Conservation (phyloP, 2,888 invertebrate genomes). For the Ommatoiulus sabulosus region DNA sequence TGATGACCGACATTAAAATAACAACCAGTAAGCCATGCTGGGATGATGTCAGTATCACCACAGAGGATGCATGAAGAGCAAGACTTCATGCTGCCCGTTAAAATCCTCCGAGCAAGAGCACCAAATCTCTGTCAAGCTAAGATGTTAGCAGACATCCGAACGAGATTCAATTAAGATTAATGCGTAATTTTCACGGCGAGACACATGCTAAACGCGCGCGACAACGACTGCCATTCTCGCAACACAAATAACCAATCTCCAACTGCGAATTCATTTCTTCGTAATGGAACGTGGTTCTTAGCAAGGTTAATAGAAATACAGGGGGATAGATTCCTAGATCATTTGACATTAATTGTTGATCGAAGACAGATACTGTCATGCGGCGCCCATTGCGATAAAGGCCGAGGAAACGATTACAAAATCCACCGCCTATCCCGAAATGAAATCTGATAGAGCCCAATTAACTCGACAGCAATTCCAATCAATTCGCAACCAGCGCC, state of each 20-base stretch:
- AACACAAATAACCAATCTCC: conserved; percentile 18
- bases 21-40: no score
- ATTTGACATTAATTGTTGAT: conserved; percentile 34
- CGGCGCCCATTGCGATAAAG: conserved; percentile 34
- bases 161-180: conserved; percentile 34
- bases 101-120: neutral
- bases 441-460: conserved; percentile 27
- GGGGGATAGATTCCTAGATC: conserved; percentile 24
- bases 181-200: conserved; percentile 34
- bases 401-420: conserved; percentile 5
- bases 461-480: conserved; percentile 27
- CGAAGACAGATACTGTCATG: conserved; percentile 34
- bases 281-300: conserved; percentile 8
- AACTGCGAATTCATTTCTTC: conserved; percentile 34
- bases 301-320: conserved; percentile 26
- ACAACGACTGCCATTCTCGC: neutral
- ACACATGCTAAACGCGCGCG: neutral
- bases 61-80: neutral
- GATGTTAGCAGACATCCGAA: conserved; percentile 5
- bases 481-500: neutral
- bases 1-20: no score
- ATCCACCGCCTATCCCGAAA: conserved; percentile 17
- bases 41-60: neutral
- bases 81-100: neutral
- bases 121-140: conserved; percentile 11